Conservation (phyloP, 1,140 invertebrate species). For the Tetraneura akinire region DNA sequence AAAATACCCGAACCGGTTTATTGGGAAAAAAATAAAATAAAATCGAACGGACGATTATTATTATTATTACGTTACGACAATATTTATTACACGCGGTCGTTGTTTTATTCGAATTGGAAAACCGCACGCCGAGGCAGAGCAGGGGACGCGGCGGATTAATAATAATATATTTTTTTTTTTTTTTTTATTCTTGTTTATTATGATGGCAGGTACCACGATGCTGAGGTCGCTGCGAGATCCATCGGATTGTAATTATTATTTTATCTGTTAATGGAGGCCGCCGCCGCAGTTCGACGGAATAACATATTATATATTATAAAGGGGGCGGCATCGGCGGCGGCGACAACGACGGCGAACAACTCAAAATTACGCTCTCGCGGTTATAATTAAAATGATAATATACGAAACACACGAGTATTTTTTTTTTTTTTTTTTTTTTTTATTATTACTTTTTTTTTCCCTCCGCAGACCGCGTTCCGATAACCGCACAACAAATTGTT, state of each 20-base stretch:
- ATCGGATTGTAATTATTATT: constrained; percentile 35
- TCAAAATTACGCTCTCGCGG: constrained; percentile 25
- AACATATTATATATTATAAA: neutral
- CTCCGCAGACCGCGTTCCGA: neutral
- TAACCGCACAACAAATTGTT: constrained; percentile 25
- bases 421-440: neutral
- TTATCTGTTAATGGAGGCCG: constrained; percentile 4
- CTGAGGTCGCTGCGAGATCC: constrained; percentile 13
- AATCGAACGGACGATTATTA: constrained; percentile 8
- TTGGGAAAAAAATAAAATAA: neutral
- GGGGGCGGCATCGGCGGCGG: neutral
- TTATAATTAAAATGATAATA: constrained; percentile 33
- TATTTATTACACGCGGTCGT: constrained; percentile 24
- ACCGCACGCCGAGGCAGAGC: constrained; percentile 17
- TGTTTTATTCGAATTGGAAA: constrained; percentile 31
- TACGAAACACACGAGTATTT: constrained; percentile 6
- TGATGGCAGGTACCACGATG: neutral
- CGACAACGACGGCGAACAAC: neutral
- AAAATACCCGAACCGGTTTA: constrained; percentile 11
- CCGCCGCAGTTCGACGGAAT: too few species aligned
- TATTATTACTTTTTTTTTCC: too few species aligned
- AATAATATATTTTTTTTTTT: constrained; percentile 7
- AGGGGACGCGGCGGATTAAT: constrained; percentile 5
- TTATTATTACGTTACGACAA: constrained; percentile 33
- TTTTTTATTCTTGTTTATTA: neutral